These are phyloP conservation scores for Rhagium mordax DNA, from an alignment of 2,888 invertebrate species.

Conservation along the genomic window DNA sequence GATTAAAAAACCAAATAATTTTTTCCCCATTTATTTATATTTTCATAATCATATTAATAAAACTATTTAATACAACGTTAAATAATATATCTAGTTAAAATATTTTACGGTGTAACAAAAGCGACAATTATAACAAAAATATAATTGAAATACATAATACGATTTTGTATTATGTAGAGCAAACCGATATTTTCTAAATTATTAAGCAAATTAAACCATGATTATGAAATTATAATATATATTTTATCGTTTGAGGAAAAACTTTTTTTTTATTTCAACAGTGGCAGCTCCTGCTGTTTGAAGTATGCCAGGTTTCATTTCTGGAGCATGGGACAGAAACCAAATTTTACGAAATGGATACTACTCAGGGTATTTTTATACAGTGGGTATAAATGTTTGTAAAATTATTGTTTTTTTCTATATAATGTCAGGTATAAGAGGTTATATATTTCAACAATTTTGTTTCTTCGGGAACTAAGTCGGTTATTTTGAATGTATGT, in stretches of 20 bases:
- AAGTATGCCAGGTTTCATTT: neutral
- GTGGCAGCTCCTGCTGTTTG: neutral
- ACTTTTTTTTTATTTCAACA: neutral
- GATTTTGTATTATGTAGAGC: neutral
- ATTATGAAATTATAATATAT: neutral
- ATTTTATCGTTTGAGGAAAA: neutral
- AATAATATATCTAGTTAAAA: too few species aligned
- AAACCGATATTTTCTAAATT: neutral
- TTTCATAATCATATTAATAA: neutral
- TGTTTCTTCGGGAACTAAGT: neutral
- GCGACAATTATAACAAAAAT: neutral
- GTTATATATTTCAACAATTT: neutral
- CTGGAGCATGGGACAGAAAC: neutral
- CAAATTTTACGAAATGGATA: neutral
- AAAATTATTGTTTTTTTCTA: neutral
- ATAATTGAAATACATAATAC: neutral
- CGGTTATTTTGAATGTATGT: too few species aligned
- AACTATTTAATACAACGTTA: neutral
- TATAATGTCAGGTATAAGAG: neutral
- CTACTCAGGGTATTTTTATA: neutral
- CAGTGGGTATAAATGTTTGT: neutral
- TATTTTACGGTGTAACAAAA: neutral
- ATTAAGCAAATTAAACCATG: neutral
- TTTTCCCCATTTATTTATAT: neutral
- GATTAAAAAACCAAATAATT: neutral